Evolutionary conservation across 2,888 invertebrate genomes (phyloP), one percentile per base, ranked within the genome.

Genomic region (Ptychoptera albimana): DNA sequence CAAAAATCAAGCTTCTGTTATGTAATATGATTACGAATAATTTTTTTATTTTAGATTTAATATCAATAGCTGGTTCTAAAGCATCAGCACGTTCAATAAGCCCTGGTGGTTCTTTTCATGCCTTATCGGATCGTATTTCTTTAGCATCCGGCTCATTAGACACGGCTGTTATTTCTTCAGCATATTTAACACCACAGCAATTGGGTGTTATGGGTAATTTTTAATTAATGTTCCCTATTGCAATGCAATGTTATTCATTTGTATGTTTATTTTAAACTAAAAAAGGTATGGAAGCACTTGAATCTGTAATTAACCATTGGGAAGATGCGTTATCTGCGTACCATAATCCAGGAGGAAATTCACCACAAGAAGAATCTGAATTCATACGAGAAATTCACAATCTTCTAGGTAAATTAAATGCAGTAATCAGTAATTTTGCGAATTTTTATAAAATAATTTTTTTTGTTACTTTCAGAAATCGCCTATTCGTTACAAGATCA

Each of bases 301-400:
- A 91, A 58, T 83, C 84, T 13, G 88, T 89, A 49, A 84, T 94
- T 52, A 85, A 83, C 59, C 88, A 84, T 61, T 94, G 93, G 93
- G 93, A 96, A 64, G 92, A 94, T 65, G 92, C 93, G 10, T 67
- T 94, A 51, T 79, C 83, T 0, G 77, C 84, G 35, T 88, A 88
- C 59, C 74, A 57, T 70, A 75, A 54, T 48, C 65, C 58, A 31
- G 64, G 60, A 9, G 63, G 64, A 36, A 73, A 80, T 1, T 76
- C 82, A 31, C 81, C 84, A 15, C 79, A 82, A 13, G 87, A 87
- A 58, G 89, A 89, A 60, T 82, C 86, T 0, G 84, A 83, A 60
- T 89, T 89, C 66, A 81, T 79, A 55, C 72, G 79, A 43, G 85
- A 87, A 59, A 74, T 91, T 53, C 83, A 87, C 60, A 77, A 77